These are phyloP conservation scores for Indri indri DNA, from an alignment of 2,113 vertebrate species.

Conservation along the genomic window DNA sequence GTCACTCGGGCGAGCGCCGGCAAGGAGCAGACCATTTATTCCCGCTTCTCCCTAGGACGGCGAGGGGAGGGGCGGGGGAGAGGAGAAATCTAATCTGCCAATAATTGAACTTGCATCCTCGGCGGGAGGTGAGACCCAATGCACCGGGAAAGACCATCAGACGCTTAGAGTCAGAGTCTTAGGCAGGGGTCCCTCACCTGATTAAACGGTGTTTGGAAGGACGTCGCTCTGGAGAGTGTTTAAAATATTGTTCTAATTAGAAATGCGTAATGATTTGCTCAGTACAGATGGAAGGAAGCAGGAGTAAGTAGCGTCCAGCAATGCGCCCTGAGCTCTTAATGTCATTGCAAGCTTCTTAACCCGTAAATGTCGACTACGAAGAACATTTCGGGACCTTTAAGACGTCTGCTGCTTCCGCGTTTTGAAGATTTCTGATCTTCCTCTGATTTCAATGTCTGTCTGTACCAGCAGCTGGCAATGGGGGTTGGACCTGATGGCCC, in stretches of 20 bases:
- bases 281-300: not conserved
- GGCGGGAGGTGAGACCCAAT: not conserved
- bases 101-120: not conserved
- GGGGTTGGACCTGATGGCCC: not conserved
- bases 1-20: not conserved
- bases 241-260: not conserved
- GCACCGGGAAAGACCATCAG: not conserved
- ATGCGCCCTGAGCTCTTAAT: not conserved
- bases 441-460: not conserved
- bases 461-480: not conserved
- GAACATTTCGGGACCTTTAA: not conserved
- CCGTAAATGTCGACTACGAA: not conserved
- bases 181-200: not conserved
- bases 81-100: not conserved
- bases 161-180: not conserved
- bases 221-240: not conserved
- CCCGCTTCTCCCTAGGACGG: not conserved
- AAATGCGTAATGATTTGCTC: not conserved
- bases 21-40: not conserved
- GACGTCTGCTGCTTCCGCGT: not conserved
- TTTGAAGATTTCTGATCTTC: not conserved
- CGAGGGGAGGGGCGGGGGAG: not conserved
- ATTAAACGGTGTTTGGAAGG: fast-evolving
- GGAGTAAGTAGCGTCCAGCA: not conserved
- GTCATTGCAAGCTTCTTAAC: not conserved